A percentile compares a stretch with the other conserved stretches of the same genome.
Conservation (phyloP, 2,888 invertebrate genomes). For the Ypsolopha scabrella region DNA sequence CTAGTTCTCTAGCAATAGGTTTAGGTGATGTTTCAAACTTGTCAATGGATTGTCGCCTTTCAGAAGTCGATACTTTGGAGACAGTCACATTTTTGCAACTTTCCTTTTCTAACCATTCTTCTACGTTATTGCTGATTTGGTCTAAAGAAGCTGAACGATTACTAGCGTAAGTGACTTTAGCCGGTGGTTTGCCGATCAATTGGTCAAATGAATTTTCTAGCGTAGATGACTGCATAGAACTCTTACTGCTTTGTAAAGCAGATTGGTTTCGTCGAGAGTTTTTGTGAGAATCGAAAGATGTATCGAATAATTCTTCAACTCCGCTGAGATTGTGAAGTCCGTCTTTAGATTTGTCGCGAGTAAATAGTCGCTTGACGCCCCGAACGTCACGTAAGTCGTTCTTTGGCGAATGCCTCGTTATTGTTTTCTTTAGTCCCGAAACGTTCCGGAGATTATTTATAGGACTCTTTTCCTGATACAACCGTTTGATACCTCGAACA, state of each 20-base stretch:
- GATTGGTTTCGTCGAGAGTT: conserved; percentile 13
- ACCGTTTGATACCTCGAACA: conserved; percentile 33
- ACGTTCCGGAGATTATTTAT: conserved; percentile 31
- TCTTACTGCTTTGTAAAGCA: no score
- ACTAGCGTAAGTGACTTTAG: conserved; percentile 36
- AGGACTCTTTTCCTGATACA: conserved; percentile 25
- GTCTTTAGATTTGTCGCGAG: conserved; percentile 15
- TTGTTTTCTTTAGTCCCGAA: conserved; percentile 26
- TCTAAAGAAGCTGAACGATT: conserved; percentile 19
- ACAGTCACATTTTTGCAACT: conserved; percentile 22
- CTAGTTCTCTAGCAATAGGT: conserved; percentile 25
- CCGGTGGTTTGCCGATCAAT: conserved; percentile 30
- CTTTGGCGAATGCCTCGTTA: conserved; percentile 29
- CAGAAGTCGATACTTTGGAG: conserved; percentile 5
- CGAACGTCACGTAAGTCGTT: conserved; percentile 41
- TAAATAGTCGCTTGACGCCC: conserved; percentile 34
- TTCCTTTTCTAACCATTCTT: conserved; percentile 38
- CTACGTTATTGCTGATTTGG: conserved; percentile 25
- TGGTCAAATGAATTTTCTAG: conserved; percentile 32
- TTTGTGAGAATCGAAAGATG: conserved; percentile 16
- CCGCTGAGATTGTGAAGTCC: conserved; percentile 39
- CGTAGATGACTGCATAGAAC: conserved; percentile 1
- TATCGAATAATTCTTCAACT: conserved; percentile 38
- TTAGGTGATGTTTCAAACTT: conserved; percentile 3
- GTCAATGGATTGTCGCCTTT: background rate